A percentile compares a stretch with the other conserved stretches of the same genome.
These are phyloP conservation scores for Aptenodytes patagonicus DNA, from an alignment of 2,113 vertebrate genomes.

Conservation along the genomic window DNA sequence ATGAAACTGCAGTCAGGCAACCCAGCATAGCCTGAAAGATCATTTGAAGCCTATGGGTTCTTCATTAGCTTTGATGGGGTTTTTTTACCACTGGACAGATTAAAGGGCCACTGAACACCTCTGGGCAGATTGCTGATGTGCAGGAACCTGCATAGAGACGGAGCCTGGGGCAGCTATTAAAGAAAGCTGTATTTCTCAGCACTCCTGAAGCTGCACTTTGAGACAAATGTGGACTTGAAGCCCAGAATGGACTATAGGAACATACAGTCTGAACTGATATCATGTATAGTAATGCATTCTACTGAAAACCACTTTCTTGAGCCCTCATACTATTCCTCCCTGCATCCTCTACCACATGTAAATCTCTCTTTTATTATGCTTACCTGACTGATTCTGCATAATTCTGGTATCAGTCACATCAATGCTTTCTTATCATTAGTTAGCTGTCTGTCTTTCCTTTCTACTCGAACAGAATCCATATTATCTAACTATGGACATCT, in stretches of 20 bases:
- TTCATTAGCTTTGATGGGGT: neutral
- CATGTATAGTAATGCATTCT: neutral
- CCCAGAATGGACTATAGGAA: neutral
- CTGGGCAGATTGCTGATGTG: neutral
- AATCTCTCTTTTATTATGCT: neutral
- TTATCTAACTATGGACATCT: neutral
- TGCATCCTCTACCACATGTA: neutral
- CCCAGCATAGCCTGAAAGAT: neutral
- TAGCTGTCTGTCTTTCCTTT: neutral
- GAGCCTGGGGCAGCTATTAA: neutral
- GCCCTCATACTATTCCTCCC: neutral
- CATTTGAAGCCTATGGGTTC: neutral
- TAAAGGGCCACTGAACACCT: neutral
- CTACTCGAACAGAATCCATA: neutral
- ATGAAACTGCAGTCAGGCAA: neutral
- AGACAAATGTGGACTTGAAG: neutral
- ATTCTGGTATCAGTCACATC: neutral
- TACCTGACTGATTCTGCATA: neutral
- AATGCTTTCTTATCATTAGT: neutral
- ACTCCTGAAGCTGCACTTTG: neutral
- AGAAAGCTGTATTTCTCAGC: neutral
- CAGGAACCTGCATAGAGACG: neutral
- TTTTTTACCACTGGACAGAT: neutral
- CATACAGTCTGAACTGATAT: neutral
- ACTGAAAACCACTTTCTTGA: neutral